Evolutionary conservation across 2,888 invertebrate species (phyloP).

Genomic region (Frankliniella intonsa): DNA sequence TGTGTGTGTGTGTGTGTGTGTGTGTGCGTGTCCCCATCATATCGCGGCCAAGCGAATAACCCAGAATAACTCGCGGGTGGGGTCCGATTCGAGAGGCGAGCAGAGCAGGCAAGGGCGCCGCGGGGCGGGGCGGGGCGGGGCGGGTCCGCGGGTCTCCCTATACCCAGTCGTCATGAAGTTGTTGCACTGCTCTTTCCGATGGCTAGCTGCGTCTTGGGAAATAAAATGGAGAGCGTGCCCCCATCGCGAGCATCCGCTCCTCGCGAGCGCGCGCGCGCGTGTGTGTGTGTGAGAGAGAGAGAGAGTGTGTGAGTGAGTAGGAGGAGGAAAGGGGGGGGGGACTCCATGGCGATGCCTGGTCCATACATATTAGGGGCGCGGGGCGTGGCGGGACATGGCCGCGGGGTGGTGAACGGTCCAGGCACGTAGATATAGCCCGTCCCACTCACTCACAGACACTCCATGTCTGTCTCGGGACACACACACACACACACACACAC

Average conservation of each 20-base stretch:
- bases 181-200: background rate
- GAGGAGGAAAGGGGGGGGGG: no score
- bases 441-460: background rate
- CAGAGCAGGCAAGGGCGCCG: no score
- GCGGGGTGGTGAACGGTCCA: background rate
- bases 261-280: no score
- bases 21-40: background rate
- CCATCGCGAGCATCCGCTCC: background rate
- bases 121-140: no score
- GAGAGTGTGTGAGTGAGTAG: no score
- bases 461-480: background rate
- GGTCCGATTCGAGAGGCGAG: no score
- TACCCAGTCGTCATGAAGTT: background rate
- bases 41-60: background rate
- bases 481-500: no score
- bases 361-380: background rate
- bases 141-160: no score
- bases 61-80: background rate
- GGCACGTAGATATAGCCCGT: no score
- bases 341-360: background rate
- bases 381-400: background rate
- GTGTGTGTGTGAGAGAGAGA: no score
- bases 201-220: constrained; percentile 18
- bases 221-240: constrained; percentile 3
- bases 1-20: background rate